Percentiles rank a stretch among this genome's conserved stretches.
Conservation (phyloP, 2,888 invertebrate genomes). For the Tillus elongatus region DNA sequence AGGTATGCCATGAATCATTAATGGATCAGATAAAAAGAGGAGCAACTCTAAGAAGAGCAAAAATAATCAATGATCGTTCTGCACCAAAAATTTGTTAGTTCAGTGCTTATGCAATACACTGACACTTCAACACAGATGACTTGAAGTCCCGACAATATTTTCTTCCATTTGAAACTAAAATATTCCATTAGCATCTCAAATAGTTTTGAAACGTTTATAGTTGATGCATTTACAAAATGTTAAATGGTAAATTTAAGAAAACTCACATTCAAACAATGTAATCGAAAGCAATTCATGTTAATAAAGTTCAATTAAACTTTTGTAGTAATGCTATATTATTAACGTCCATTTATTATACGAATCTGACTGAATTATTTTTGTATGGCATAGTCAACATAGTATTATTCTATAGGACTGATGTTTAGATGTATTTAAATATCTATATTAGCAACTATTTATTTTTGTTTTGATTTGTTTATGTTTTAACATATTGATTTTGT, state of each 20-base stretch:
- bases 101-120: conserved; percentile 19
- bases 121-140: not conserved
- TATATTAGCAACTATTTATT: conserved; percentile 15
- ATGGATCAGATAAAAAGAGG: conserved; percentile 91
- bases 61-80: conserved; percentile 71
- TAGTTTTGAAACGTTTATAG: not conserved
- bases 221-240: conserved; percentile 4
- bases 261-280: conserved; percentile 4
- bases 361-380: conserved; percentile 34
- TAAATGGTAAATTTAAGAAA: conserved; percentile 7
- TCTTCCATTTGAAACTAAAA: not conserved
- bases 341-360: conserved; percentile 31
- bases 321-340: conserved; percentile 26
- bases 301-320: conserved; percentile 22
- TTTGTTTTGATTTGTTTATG: not conserved
- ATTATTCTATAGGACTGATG: conserved; percentile 28
- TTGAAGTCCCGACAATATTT: not conserved
- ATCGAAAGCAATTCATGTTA: conserved; percentile 9
- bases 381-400: conserved; percentile 25
- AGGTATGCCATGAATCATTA: conserved; percentile 74
- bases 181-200: not conserved
- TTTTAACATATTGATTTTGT: conserved; percentile 5
- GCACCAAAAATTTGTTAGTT: conserved; percentile 76
- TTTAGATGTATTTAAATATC: conserved; percentile 18
- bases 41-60: conserved; percentile 70